Percentiles rank a stretch among this genome's conserved stretches.
Conservation (phyloP, 2,113 vertebrate species). For the Recurvirostra avosetta region DNA sequence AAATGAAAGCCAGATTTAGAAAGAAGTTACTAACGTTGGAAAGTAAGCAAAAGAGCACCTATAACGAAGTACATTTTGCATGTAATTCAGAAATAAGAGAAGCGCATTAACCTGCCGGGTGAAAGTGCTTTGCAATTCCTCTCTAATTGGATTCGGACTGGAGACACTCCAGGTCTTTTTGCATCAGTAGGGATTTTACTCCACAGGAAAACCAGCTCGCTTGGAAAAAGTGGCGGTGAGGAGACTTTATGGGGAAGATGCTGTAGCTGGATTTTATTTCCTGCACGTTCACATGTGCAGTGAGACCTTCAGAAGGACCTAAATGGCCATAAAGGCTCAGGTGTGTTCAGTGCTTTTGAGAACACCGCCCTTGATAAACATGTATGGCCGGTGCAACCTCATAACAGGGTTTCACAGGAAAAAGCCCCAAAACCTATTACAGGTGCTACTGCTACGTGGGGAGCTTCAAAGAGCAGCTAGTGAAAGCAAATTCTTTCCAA, state of each 20-base stretch:
- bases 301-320: not conserved
- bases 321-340: not conserved
- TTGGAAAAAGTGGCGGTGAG: rapidly evolving
- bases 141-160: not conserved
- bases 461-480: not conserved
- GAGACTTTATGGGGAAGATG: not conserved
- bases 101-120: not conserved
- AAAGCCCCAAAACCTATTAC: not conserved
- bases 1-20: not conserved
- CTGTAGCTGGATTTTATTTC: not conserved
- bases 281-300: rapidly evolving
- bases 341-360: rapidly evolving
- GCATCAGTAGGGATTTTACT: not conserved
- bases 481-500: not conserved
- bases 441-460: rapidly evolving
- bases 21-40: not conserved
- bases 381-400: rapidly evolving
- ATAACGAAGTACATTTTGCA: not conserved
- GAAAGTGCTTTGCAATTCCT: not conserved
- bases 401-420: rapidly evolving
- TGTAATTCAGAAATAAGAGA: not conserved
- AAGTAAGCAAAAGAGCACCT: not conserved
- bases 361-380: rapidly evolving
- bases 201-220: rapidly evolving
- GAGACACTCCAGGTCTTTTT: no score